These are phyloP conservation scores for Alexandromys fortis DNA, from an alignment of 2,113 vertebrate species.

Conservation along the genomic window DNA sequence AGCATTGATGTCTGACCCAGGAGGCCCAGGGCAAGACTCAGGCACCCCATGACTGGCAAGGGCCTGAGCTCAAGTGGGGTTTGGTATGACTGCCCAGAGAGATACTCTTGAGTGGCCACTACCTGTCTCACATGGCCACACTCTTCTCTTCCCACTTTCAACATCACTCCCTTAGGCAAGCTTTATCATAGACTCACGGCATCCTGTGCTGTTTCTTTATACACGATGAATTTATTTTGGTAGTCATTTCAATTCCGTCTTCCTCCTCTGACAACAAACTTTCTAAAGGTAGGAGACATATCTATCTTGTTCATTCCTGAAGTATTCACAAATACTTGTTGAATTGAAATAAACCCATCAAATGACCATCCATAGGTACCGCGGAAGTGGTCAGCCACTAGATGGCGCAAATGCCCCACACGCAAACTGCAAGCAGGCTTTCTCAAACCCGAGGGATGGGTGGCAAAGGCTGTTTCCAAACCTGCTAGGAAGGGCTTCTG, in stretches of 20 bases:
- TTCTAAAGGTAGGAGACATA: background rate
- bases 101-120: background rate
- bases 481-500: background rate
- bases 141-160: background rate
- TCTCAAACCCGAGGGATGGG: background rate
- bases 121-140: background rate
- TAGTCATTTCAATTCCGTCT: background rate
- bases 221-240: background rate
- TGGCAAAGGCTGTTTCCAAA: background rate
- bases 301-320: background rate
- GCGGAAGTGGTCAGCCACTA: background rate
- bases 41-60: background rate
- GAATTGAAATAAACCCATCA: background rate
- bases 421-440: background rate
- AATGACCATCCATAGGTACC: background rate
- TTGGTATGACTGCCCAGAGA: background rate
- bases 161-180: background rate
- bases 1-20: background rate
- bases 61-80: background rate
- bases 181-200: background rate
- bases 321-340: background rate
- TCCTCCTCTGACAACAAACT: background rate
- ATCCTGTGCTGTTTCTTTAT: background rate
- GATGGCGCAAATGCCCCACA: conserved; percentile 33
- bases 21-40: background rate